phyloP scores from a whole-genome alignment of 2,797 vertebrate species.

The Pempheris klunzingeri region DNA sequence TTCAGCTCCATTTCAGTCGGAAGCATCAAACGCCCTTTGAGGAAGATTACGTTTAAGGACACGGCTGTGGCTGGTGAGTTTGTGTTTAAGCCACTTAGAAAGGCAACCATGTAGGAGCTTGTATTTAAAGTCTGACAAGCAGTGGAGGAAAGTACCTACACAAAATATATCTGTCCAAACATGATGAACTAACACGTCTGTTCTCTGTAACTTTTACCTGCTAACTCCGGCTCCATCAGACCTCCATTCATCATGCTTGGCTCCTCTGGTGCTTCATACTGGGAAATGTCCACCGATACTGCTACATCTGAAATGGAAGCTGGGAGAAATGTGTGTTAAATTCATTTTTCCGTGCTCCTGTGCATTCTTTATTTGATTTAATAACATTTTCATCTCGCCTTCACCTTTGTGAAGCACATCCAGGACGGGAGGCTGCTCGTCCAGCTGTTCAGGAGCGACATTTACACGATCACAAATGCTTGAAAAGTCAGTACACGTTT shows the following conservation, averaged over 20 bases:
- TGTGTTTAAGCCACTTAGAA: too few relatives aligned
- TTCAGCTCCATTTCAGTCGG: conserved; percentile 84
- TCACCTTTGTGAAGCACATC: conserved; percentile 82
- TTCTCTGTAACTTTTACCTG: conserved; percentile 65
- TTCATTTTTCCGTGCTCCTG: neutral
- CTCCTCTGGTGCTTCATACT: conserved; percentile 53
- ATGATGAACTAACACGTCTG: neutral
- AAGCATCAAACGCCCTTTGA: conserved; percentile 74
- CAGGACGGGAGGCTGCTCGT: conserved; percentile 67
- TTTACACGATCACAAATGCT: conserved; percentile 71
- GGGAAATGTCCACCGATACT: conserved; percentile 48
- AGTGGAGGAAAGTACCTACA: neutral
- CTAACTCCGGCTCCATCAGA: conserved; percentile 37
- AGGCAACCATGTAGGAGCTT: neutral
- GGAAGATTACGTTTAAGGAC: neutral
- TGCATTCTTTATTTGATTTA: neutral
- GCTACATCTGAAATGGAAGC: conserved; percentile 41
- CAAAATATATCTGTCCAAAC: neutral
- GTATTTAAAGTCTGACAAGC: neutral
- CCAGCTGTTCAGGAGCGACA: conserved; percentile 77
- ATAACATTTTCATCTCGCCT: conserved; percentile 1
- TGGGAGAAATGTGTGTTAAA: conserved; percentile 13
- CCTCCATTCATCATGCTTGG: neutral
- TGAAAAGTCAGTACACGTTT: conserved; percentile 55
- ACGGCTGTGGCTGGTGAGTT: too few relatives aligned